Evolutionary conservation across 2,797 vertebrate genomes (phyloP).

Genomic region (Pogoniulus pusillus): DNA sequence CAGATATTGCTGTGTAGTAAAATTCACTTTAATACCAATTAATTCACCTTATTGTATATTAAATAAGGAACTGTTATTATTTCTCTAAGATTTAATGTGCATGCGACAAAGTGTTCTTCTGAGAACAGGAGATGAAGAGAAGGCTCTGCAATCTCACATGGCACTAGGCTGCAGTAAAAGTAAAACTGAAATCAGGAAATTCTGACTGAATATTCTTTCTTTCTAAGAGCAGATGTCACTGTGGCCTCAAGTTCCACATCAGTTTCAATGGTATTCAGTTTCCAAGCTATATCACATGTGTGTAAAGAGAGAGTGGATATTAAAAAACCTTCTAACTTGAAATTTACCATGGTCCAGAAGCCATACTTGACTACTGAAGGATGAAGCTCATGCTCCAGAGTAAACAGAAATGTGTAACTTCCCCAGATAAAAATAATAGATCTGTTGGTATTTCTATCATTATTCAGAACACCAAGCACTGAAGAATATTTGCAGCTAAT

Average conservation of each 20-base stretch:
- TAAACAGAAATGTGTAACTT: not conserved
- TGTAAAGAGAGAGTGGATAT: not conserved
- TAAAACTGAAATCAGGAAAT: not conserved
- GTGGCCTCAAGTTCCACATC: not conserved
- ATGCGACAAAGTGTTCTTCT: not conserved
- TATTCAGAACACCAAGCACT: not conserved
- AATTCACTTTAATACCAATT: slow-evolving; percentile 40
- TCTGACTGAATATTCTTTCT: not conserved
- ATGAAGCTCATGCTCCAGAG: not conserved
- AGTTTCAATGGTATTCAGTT: not conserved
- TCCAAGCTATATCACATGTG: not conserved
- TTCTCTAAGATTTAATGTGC: slow-evolving; percentile 12
- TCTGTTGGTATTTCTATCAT: not conserved
- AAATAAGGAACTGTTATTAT: slow-evolving; percentile 19
- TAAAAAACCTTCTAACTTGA: not conserved
- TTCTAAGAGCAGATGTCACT: not conserved
- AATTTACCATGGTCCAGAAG: not conserved
- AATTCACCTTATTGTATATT: slow-evolving; percentile 32
- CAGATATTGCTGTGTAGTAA: slow-evolving; percentile 21
- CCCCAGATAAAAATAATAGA: not conserved
- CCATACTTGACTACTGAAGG: not conserved
- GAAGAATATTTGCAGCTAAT: not conserved
- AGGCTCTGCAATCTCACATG: not conserved
- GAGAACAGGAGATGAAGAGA: not conserved
- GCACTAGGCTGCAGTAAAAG: not conserved